Evolutionary conservation across 2,888 invertebrate species (phyloP).

Genomic region (Drosophila leonis): DNA sequence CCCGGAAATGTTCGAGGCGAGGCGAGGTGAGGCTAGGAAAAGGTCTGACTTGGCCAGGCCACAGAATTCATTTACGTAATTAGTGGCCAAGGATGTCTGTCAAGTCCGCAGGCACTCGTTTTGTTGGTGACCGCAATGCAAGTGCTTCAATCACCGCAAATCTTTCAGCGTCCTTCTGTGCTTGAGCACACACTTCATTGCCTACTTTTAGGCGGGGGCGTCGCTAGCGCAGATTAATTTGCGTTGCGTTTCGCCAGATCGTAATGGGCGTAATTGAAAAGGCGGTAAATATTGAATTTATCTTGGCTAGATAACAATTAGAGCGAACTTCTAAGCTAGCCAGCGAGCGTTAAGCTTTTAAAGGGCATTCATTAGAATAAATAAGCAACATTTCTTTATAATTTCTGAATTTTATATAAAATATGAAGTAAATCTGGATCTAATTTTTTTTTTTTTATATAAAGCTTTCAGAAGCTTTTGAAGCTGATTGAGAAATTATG

Average conservation of each 20-base stretch:
- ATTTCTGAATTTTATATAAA: background rate
- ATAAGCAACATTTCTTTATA: background rate
- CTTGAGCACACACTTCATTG: constrained; percentile 41
- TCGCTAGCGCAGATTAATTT: constrained; percentile 28
- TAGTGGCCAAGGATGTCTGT: constrained; percentile 69
- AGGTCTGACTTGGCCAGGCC: constrained; percentile 36
- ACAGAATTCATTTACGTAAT: constrained; percentile 77
- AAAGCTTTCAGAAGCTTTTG: too few species aligned
- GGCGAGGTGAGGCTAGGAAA: background rate
- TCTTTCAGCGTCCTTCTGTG: constrained; percentile 10
- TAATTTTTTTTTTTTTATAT: too few species aligned
- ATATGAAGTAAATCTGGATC: too few species aligned
- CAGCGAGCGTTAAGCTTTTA: background rate
- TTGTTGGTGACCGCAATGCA: constrained; percentile 61
- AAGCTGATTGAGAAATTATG: too few species aligned
- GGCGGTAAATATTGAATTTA: constrained; percentile 7
- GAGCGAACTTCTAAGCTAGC: background rate
- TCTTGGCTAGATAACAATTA: background rate
- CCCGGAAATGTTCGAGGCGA: constrained; percentile 39
- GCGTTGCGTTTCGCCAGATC: constrained; percentile 1
- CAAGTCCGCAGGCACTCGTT: constrained; percentile 34
- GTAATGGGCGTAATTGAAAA: constrained; percentile 22
- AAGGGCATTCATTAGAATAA: background rate
- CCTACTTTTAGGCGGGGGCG: constrained; percentile 42
- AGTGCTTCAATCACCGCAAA: constrained; percentile 69